A percentile compares a stretch with the other conserved stretches of the same genome.
Conservation (phyloP, 2,888 invertebrate genomes). For the Tyria jacobaeae region DNA sequence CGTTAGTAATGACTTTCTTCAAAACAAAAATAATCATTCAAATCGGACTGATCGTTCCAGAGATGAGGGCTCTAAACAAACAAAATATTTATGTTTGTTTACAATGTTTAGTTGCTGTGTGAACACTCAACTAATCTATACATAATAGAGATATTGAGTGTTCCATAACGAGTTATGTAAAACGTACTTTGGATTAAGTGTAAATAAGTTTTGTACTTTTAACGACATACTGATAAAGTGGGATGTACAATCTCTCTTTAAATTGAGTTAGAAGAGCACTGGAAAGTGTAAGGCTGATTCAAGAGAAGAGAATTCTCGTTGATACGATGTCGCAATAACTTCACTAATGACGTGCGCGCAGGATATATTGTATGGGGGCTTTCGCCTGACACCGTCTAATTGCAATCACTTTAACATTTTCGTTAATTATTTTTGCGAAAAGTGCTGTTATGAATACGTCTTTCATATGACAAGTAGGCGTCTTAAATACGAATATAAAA, state of each 20-base stretch:
- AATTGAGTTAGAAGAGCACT: conserved; percentile 1
- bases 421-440: conserved; percentile 4
- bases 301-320: not conserved
- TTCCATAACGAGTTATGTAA: no score
- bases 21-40: no score
- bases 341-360: conserved; percentile 23
- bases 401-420: not conserved
- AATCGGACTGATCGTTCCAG: no score
- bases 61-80: no score
- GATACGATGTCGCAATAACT: conserved; percentile 16
- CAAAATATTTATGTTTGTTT: no score
- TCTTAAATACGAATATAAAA: not conserved
- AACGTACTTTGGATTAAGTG: no score
- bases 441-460: not conserved
- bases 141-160: no score
- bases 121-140: no score
- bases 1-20: no score
- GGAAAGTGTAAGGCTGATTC: conserved; percentile 7
- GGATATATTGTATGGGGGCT: no score
- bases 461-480: not conserved
- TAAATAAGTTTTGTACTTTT: no score
- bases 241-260: not conserved
- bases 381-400: not conserved
- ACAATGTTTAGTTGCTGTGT: no score
- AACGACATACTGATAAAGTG: not conserved